Evolutionary conservation across 2,888 invertebrate species (phyloP).

Genomic region (Venusia cambrica): DNA sequence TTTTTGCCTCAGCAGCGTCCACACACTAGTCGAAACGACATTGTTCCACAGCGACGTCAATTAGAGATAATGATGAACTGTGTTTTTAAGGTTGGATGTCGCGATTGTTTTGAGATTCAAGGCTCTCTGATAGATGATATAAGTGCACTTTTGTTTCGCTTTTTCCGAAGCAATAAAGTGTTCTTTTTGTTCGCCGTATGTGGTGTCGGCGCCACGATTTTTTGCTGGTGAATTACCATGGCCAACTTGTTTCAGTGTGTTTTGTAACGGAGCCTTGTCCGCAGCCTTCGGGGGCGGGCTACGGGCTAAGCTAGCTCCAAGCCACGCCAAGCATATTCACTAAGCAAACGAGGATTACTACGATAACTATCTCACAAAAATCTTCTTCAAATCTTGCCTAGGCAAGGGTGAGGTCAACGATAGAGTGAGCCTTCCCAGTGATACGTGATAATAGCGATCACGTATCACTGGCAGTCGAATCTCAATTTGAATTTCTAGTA

Average conservation of each 20-base stretch:
- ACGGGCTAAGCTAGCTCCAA: too few species aligned
- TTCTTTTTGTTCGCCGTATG: slow-evolving; percentile 20
- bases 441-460: too few species aligned
- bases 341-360: too few species aligned
- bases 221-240: slow-evolving; percentile 22
- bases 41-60: slow-evolving; percentile 68
- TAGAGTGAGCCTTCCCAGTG: too few species aligned
- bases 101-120: slow-evolving; percentile 48
- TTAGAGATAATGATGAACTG: slow-evolving; percentile 73
- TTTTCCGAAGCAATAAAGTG: slow-evolving; percentile 23
- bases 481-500: too few species aligned
- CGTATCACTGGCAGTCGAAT: too few species aligned
- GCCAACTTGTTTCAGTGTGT: slow-evolving; percentile 21
- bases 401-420: too few species aligned
- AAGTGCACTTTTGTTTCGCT: slow-evolving; percentile 25
- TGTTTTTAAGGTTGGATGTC: slow-evolving; percentile 51
- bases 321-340: too few species aligned
- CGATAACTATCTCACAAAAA: too few species aligned
- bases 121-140: slow-evolving; percentile 37
- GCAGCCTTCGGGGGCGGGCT: too few species aligned
- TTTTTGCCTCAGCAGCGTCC: slow-evolving; percentile 52
- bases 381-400: too few species aligned
- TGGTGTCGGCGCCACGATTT: slow-evolving; percentile 23
- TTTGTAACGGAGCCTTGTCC: too few species aligned
- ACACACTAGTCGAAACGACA: slow-evolving; percentile 61